Evolutionary conservation across 1,140 invertebrate genomes (phyloP), one percentile per base, ranked within the genome.

Genomic region (Pseudomyrmex gracilis): DNA sequence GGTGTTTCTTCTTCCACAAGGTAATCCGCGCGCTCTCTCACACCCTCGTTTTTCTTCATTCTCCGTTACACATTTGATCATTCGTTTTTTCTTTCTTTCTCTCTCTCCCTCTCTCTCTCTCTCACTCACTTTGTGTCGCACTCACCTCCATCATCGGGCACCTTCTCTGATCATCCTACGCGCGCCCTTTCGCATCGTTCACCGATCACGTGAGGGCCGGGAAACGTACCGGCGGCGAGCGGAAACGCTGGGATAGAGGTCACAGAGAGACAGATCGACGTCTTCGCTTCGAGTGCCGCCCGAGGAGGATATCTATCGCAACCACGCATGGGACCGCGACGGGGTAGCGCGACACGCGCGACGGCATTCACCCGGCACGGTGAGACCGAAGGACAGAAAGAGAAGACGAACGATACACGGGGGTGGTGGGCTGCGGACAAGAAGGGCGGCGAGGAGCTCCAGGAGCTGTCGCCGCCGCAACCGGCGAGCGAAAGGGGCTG

Each of bases 1-100:
- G 96, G 91, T 96, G 96, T 93, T 96, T 96, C 93, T 96, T 96
- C 92, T 95, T 95, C 85, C 94, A 95, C 94, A 96, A 96, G 95
- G 95, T 96, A 95, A 96, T 93, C 92, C 53, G 45, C 55, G 76
- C 76, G 34, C 13, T 70, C 63, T 82, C 58, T 76, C 55, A 53
- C 9, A 51, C 76, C 17, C 8, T 51, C 66, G 12, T 22, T 24
- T 22, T 24, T 34, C 15, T 13, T 24, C 66, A 17, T 24, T 20
- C 47, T 45, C 63, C 43, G 13, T 10, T 13, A 51, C 9, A 20
- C 51, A 51, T 24, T 22, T 2, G 17, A 47, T 71, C 49, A 12
- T 20, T 7, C 66, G 13, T 12, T 78, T n/a, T 60, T 43, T 3
- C 47, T 67, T 82, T 13, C 60, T 58, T 76, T 70, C 43, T 78